Evolutionary conservation across 2,888 invertebrate species (phyloP).

Genomic region (Trisateles emortualis): DNA sequence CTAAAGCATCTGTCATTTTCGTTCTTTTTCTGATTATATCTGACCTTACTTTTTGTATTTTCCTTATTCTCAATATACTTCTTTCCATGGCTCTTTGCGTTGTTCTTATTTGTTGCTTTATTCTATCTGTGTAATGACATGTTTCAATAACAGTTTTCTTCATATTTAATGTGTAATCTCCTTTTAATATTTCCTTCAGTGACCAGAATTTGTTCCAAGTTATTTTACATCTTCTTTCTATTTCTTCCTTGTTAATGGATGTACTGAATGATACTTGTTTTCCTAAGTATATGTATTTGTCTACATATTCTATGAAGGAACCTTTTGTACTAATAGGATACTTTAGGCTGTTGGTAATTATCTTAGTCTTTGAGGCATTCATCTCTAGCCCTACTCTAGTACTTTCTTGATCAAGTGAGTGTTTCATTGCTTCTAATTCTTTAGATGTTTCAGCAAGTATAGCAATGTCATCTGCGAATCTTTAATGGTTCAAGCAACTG

Average conservation of each 20-base stretch:
- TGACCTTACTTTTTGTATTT: not conserved
- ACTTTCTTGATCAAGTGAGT: no score
- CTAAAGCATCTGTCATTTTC: not conserved
- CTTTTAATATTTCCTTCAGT: not conserved
- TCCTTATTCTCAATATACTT: conserved; percentile 1
- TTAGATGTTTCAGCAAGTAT: no score
- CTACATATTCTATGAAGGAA: not conserved
- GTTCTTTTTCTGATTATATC: not conserved
- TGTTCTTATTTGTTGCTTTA: not conserved
- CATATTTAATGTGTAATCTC: not conserved
- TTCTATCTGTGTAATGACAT: not conserved
- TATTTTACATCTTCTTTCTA: not conserved
- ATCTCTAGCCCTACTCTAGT: no score
- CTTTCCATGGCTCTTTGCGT: not conserved
- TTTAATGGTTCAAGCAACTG: no score
- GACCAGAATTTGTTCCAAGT: conserved; percentile 3
- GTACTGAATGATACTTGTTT: no score
- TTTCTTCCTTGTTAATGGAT: not conserved
- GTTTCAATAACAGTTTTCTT: conserved; percentile 1
- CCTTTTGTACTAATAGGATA: no score
- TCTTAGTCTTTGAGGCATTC: no score
- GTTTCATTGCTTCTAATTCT: no score
- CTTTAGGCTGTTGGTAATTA: no score
- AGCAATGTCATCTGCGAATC: no score
- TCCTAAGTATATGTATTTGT: not conserved